Evolutionary conservation across 2,113 vertebrate genomes (phyloP).

Genomic region (Gadus chalcogrammus): DNA sequence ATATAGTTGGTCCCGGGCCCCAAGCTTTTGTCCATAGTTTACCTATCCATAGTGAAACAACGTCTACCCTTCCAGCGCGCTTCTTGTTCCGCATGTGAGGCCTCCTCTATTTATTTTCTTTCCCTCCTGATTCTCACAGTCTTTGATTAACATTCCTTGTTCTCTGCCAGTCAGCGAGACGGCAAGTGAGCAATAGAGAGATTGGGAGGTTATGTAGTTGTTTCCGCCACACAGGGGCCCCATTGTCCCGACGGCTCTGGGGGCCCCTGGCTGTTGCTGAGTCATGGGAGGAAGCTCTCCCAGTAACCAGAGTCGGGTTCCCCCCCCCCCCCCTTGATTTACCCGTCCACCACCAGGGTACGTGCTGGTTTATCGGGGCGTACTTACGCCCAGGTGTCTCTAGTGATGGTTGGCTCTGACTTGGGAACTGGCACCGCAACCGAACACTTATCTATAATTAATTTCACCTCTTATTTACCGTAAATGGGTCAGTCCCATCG

Average conservation of each 20-base stretch:
- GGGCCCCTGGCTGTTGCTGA: conserved; percentile 49
- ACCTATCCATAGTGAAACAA: conserved; percentile 9
- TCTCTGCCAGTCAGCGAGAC: conserved; percentile 48
- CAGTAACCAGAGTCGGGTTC: conserved; percentile 56
- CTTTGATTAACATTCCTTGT: conserved; percentile 74
- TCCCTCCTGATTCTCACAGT: conserved; percentile 38
- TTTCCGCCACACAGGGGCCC: conserved; percentile 58
- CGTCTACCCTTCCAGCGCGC: conserved; percentile 5
- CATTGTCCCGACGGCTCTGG: conserved; percentile 56
- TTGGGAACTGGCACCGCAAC: no score
- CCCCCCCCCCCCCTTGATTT: conserved; percentile 4
- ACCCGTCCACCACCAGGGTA: no score
- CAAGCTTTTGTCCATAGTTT: neutral
- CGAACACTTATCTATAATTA: no score
- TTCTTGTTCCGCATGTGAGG: conserved; percentile 19
- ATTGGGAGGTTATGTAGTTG: conserved; percentile 59
- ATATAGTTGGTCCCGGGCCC: no score
- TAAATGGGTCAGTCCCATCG: no score
- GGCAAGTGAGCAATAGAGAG: conserved; percentile 47
- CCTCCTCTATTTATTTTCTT: neutral
- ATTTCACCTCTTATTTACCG: no score
- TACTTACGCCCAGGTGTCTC: no score
- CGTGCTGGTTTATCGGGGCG: no score
- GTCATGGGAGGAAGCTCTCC: conserved; percentile 28
- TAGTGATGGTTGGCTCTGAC: no score